phyloP scores from a whole-genome alignment of 2,797 vertebrate species.

The Xerus rutilus region DNA sequence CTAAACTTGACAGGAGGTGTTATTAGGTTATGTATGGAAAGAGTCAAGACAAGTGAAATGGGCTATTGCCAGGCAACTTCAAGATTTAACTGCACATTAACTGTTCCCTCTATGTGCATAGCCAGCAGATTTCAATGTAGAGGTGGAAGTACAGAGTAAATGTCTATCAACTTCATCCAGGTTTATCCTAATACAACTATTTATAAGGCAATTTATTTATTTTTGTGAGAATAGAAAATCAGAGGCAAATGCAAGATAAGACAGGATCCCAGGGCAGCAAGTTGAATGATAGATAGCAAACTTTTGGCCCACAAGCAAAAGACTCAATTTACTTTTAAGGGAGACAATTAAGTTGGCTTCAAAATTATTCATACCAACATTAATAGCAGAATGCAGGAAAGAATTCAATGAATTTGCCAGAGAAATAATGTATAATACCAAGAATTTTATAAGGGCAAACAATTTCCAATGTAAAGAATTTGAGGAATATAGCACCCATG shows the following conservation, averaged over 20 bases:
- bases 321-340: neutral
- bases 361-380: slow-evolving; percentile 33
- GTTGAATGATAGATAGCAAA: neutral
- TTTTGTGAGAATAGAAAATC: neutral
- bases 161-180: neutral
- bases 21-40: neutral
- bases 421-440: neutral
- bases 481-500: neutral
- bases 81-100: neutral
- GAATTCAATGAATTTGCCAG: neutral
- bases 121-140: neutral
- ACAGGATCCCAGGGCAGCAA: neutral
- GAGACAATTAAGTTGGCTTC: neutral
- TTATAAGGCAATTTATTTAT: slow-evolving; percentile 3
- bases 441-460: neutral
- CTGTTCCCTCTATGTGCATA: neutral
- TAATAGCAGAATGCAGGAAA: neutral
- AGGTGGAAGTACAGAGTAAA: neutral
- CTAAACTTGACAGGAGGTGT: neutral
- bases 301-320: neutral
- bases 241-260: slow-evolving; percentile 42
- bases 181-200: slow-evolving; percentile 9
- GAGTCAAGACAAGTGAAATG: neutral
- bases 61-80: neutral
- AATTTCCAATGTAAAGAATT: neutral